Base-by-base conservation (phyloP, 2,888 invertebrate species). In the Aquatica leii region DNA sequence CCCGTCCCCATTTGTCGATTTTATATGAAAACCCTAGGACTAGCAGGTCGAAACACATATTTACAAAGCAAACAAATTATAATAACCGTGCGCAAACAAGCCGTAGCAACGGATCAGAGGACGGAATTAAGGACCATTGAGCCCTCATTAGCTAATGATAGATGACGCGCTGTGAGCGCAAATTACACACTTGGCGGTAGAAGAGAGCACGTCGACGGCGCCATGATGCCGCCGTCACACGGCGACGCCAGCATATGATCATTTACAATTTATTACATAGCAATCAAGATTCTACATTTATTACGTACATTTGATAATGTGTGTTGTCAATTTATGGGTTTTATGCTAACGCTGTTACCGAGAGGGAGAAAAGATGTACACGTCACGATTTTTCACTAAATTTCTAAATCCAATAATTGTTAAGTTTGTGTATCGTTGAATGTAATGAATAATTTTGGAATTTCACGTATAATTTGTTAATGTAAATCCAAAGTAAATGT, bases 111-210 rank as follows among this genome's bases (percentile, higher is more conserved):
- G 57, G 60, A 63, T 63, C 57, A 48, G 57, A 61, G 59, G 53
- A 54, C 64, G 64, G 67, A 78, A 78, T 79, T 78, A 78, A 73
- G 68, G 71, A 66, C 72, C 76, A 75, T 78, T 78, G 77, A 77
- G 76, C 68, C 67, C 73, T 78, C 77, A 79, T 79, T 78, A 78
- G 76, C 73, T 73, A 72, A 77, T 79, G 78, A 79, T 79, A 78
- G 77, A 79, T 78, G 58, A 58, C 54, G 54, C 58, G 48, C 52
- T 51, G 56, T 57, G 59, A 46, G 46, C 55, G 40, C 55, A 65
- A 62, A 62, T 62, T 62, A 62, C 50, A 62, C 61, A 53, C 59
- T 61, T 65, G 59, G 54, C 54, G 57, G 57, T 31, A 58, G 55
- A 61, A 61, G 53, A 65, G 65, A 61, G 65, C 50, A 54, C 43